Conservation (phyloP, 2,113 vertebrate genomes). For the Chelonoidis abingdonii region DNA sequence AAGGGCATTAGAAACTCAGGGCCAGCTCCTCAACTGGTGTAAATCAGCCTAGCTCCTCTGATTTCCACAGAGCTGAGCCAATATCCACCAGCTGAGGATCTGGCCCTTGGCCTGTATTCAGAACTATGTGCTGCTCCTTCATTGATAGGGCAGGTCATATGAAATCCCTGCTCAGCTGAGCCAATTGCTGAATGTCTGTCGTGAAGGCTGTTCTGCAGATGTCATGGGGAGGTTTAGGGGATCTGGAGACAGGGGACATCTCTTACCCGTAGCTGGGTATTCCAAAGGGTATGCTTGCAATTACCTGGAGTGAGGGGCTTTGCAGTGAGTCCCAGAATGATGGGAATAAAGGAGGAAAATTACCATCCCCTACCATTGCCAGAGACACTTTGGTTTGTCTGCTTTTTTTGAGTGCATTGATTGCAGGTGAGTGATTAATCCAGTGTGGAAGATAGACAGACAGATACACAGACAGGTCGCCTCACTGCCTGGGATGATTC, state of each 20-base stretch:
- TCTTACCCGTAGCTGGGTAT: background rate
- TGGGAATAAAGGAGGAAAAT: background rate
- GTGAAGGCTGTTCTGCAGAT: background rate
- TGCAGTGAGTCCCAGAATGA: background rate
- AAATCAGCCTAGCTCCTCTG: background rate
- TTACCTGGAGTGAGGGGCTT: background rate
- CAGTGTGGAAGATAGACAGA: background rate
- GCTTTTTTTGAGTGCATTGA: background rate
- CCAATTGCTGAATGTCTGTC: background rate
- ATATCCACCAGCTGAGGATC: background rate
- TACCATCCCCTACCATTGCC: background rate
- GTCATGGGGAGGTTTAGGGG: background rate
- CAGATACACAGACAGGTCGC: background rate
- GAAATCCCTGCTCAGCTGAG: background rate
- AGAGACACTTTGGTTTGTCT: background rate
- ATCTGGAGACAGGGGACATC: background rate
- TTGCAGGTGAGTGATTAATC: background rate
- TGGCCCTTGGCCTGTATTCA: background rate
- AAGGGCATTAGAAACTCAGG: background rate
- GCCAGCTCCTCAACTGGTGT: background rate
- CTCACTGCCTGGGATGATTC: background rate
- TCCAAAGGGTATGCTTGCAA: background rate
- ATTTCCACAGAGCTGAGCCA: background rate
- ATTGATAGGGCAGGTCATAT: background rate
- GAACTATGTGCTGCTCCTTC: background rate